Conservation (phyloP, 1,140 invertebrate species). For the Oedothorax gibbosus region DNA sequence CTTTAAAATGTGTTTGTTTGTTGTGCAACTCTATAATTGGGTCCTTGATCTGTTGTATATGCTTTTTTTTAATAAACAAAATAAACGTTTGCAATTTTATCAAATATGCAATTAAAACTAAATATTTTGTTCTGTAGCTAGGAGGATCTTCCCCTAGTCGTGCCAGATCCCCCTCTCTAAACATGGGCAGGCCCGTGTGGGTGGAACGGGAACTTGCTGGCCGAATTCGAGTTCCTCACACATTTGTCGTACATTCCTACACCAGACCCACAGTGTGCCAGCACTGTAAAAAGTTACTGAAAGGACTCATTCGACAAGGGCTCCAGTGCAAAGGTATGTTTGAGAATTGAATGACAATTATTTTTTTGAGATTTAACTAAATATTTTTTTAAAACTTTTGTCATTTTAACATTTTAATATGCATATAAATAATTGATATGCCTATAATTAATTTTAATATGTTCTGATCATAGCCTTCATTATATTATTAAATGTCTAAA, state of each 20-base stretch:
- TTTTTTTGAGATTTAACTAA: no score
- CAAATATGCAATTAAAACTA: not conserved
- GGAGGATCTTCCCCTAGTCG: constrained; percentile 64
- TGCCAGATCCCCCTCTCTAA: constrained; percentile 78
- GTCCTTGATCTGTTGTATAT: no score
- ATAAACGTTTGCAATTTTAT: no score
- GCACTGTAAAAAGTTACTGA: constrained; percentile 93
- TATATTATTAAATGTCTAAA: no score
- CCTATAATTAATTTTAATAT: no score
- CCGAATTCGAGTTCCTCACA: constrained; percentile 89
- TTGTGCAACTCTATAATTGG: no score
- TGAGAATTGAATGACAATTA: not conserved
- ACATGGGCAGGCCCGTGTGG: constrained; percentile 78
- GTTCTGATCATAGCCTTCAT: no score
- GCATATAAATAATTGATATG: no score
- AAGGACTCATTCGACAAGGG: constrained; percentile 96
- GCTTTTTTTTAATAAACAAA: no score
- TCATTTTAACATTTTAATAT: not conserved
- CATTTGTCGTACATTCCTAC: constrained; percentile 81
- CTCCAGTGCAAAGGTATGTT: constrained; percentile 85
- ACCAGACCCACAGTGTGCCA: constrained; percentile 96
- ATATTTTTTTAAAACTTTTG: not conserved
- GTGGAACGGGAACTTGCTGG: constrained; percentile 79
- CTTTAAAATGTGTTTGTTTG: no score
- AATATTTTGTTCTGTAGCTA: constrained; percentile 23